Evolutionary conservation across 2,888 invertebrate species (phyloP).

Genomic region (Selenia dentaria): DNA sequence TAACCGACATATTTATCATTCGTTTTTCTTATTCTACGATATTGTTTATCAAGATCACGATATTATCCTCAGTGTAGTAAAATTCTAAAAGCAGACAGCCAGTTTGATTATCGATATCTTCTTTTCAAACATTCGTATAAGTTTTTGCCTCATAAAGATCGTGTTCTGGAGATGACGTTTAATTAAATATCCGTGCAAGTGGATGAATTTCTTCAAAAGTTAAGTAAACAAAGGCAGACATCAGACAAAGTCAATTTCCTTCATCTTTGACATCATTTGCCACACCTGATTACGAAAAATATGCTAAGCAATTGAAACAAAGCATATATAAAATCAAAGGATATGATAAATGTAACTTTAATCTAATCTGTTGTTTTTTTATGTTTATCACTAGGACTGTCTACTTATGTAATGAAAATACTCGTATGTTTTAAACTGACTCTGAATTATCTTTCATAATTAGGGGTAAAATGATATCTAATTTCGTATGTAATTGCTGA

Average conservation of each 20-base stretch:
- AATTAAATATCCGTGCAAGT: not conserved
- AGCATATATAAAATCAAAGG: no score
- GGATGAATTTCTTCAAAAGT: constrained; percentile 7
- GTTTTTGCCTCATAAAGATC: constrained; percentile 8
- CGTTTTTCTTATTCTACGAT: constrained; percentile 4
- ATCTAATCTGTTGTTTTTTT: no score
- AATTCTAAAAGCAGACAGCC: constrained; percentile 13
- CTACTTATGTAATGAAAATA: no score
- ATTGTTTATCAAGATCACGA: constrained; percentile 18
- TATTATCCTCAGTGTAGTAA: constrained; percentile 11
- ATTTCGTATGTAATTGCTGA: no score
- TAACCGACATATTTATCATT: constrained; percentile 19
- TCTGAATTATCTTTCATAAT: no score
- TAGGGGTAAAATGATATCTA: no score
- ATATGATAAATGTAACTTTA: no score
- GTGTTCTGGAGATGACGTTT: not conserved
- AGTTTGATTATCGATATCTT: constrained; percentile 1
- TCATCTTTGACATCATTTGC: not conserved
- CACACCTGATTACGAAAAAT: not conserved
- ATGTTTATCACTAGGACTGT: no score
- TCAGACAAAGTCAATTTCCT: constrained; percentile 12
- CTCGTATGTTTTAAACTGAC: no score
- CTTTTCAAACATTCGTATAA: not conserved
- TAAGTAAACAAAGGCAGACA: constrained; percentile 3
- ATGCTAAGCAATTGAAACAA: no score